These are phyloP conservation scores for Hypolimnas misippus DNA, from an alignment of 2,888 invertebrate genomes.

Conservation along the genomic window DNA sequence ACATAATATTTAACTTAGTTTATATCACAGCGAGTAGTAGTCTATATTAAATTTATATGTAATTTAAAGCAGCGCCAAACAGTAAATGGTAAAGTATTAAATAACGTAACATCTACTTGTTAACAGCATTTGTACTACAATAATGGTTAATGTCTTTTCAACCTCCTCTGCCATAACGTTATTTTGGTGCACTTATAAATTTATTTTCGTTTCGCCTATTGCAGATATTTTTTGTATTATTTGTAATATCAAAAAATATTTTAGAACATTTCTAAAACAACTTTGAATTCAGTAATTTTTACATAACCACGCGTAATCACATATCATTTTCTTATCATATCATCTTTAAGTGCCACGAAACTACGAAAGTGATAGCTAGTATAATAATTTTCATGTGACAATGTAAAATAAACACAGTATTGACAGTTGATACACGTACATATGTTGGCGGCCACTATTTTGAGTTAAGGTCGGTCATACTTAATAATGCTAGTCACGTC, in stretches of 20 bases:
- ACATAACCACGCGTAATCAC: neutral
- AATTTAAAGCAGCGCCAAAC: neutral
- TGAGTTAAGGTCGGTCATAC: conserved; percentile 40
- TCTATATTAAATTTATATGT: neutral
- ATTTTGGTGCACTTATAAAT: too few relatives aligned
- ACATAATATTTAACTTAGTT: neutral
- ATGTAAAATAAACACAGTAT: conserved; percentile 18
- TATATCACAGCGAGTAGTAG: neutral
- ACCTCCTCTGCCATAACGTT: too few relatives aligned
- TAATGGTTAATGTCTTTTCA: too few relatives aligned
- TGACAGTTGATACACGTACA: conserved; percentile 42
- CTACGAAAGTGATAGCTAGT: neutral
- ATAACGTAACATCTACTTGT: too few relatives aligned
- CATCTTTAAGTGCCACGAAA: neutral
- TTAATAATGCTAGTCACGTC: conserved; percentile 61
- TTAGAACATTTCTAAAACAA: too few relatives aligned
- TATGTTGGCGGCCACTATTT: conserved; percentile 45
- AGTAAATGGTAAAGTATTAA: neutral
- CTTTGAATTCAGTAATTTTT: too few relatives aligned
- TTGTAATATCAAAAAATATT: too few relatives aligned
- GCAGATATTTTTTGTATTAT: too few relatives aligned
- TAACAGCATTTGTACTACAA: too few relatives aligned
- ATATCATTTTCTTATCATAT: neutral
- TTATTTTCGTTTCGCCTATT: too few relatives aligned
- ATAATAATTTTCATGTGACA: neutral